Evolutionary conservation across 2,888 invertebrate species (phyloP), one percentile per base, ranked within the genome.

Genomic region (Endotricha flammealis): DNA sequence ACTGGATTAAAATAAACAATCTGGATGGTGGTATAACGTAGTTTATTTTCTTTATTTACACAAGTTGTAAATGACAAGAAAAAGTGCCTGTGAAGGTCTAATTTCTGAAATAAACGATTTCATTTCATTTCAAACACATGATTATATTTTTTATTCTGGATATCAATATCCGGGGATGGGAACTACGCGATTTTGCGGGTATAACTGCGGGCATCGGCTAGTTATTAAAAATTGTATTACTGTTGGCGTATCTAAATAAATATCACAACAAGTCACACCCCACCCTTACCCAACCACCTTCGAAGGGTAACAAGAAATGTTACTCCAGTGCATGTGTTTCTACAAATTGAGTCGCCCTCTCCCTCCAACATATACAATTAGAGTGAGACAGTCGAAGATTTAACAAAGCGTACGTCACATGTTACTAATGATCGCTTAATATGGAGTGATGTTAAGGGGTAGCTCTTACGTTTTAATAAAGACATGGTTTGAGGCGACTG

Each of bases 391-490:
- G 50, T 11, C 5, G 30, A 36, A 64, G 60, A 76, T 73, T 76
- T 73, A 71, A 61, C 48, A 44, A 46, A 51, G 47, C 50, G 49
- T 57, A 69, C 81, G 82, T 79, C 83, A 83, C 78, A 67, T 83
- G 82, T 75, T 74, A 53, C 29, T 80, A 81, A 83, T 69, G 76
- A 66, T 52, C 52, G 60, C 60, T 72, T 77, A 68, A 78, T 76
- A 63, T 64, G 53, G 48, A 47, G 43, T 42, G 42, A 37, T 35
- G 54, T 79, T 82, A 82, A 82, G 78, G 77, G 53, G 56, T 41
- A 48, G 67, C 2, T 23, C n/a, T n/a, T n/a, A 16, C 7, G 6
- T 20, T 20, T 20, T 20, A 6, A 16, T 16, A 6, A 16, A 16
- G 6, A 16, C n/a, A n/a, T 2, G 3, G 20, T 20, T 20, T 6